These are phyloP conservation scores for Poecile atricapillus DNA, from an alignment of 2,113 vertebrate species.

Conservation along the genomic window DNA sequence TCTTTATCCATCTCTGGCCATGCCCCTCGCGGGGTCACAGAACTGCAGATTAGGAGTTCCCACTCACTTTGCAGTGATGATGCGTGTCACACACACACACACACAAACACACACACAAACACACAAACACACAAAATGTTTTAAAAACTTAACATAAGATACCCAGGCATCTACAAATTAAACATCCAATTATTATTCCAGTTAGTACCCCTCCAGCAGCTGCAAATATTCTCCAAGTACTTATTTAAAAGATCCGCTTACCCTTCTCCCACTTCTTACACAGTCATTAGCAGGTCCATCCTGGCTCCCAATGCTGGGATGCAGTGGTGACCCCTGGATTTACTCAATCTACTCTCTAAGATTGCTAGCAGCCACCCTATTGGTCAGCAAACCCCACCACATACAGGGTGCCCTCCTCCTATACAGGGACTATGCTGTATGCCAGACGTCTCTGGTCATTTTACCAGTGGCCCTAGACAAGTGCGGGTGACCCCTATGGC, in stretches of 20 bases:
- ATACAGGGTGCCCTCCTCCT: neutral
- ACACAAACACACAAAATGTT: no score
- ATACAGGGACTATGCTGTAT: neutral
- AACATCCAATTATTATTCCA: neutral
- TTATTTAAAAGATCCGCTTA: neutral
- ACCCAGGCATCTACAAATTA: neutral
- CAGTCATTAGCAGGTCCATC: neutral
- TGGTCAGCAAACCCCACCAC: neutral
- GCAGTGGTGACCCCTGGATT: fast-evolving
- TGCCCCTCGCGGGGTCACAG: no score
- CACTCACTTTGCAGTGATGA: neutral
- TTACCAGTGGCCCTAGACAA: neutral
- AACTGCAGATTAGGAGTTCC: no score
- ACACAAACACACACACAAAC: neutral
- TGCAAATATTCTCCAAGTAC: neutral
- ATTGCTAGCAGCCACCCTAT: neutral
- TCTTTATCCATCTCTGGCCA: neutral
- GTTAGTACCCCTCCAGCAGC: neutral
- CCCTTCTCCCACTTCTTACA: neutral
- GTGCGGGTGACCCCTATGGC: neutral
- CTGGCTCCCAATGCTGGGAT: neutral
- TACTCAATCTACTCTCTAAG: no score
- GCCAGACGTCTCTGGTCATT: neutral
- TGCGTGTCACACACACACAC: neutral
- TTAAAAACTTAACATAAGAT: neutral